Evolutionary conservation across 1,140 invertebrate species (phyloP).

Genomic region (Drosophila seguyi): DNA sequence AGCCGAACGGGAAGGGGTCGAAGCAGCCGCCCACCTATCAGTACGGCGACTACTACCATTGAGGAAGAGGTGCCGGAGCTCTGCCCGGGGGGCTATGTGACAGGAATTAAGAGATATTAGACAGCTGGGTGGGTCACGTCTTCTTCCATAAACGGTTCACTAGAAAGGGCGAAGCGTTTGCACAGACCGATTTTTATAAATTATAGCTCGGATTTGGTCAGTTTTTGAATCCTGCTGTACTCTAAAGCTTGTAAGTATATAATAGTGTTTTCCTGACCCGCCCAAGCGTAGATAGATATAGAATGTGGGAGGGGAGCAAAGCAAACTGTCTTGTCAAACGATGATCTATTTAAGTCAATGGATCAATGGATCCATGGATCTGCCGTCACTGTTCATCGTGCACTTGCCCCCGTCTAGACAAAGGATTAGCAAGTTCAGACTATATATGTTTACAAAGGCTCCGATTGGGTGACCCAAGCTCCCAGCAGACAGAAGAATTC

Average conservation of each 20-base stretch:
- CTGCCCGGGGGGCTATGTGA: slow-evolving; percentile 16
- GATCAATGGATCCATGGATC: not conserved
- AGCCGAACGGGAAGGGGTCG: slow-evolving; percentile 62
- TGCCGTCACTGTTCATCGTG: slow-evolving; percentile 12
- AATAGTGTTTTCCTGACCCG: not conserved
- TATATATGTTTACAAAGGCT: slow-evolving; percentile 1
- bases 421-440: slow-evolving; percentile 6
- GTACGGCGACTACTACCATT: slow-evolving; percentile 73
- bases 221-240: not conserved
- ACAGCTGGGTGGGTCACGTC: slow-evolving; percentile 15
- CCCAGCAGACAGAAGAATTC: no score
- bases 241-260: not conserved
- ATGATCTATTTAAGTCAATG: slow-evolving; percentile 25
- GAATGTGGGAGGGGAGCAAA: slow-evolving; percentile 6
- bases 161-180: slow-evolving; percentile 3
- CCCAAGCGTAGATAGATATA: not conserved
- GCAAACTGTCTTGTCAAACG: slow-evolving; percentile 35
- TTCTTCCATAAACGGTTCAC: not conserved
- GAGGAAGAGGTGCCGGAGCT: not conserved
- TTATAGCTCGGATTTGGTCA: not conserved
- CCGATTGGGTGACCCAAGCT: not conserved
- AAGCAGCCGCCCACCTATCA: slow-evolving; percentile 78
- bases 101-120: slow-evolving; percentile 8
- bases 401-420: slow-evolving; percentile 28
- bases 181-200: slow-evolving; percentile 1